Evolutionary conservation across 2,113 vertebrate species (phyloP).

Genomic region (Lampris megalopsis): DNA sequence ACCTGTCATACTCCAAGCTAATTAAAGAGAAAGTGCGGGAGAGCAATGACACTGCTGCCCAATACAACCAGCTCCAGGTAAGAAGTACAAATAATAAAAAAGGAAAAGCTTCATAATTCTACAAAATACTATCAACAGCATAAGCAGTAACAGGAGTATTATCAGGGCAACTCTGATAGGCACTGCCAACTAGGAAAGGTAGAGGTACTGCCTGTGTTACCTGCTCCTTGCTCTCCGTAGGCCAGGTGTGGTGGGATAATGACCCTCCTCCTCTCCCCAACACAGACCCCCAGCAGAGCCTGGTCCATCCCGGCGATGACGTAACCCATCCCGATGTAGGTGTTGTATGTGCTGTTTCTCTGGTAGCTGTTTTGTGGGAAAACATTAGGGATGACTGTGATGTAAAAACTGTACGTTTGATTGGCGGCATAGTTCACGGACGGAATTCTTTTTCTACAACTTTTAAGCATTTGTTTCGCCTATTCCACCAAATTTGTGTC

Average conservation of each 20-base stretch:
- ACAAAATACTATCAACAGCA: not conserved
- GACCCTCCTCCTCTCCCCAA: slow-evolving; percentile 88
- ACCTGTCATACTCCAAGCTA: no score
- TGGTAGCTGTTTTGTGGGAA: slow-evolving; percentile 85
- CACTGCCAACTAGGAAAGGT: not conserved
- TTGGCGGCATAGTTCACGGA: no score
- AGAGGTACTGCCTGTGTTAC: slow-evolving; percentile 64
- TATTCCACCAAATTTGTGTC: no score
- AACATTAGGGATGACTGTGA: not conserved
- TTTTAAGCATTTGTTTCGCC: no score
- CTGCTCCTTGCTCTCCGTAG: slow-evolving; percentile 92
- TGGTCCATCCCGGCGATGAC: slow-evolving; percentile 96
- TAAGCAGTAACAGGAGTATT: not conserved
- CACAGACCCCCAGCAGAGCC: slow-evolving; percentile 89
- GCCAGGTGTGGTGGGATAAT: slow-evolving; percentile 91
- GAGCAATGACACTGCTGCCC: no score
- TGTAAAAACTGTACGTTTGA: not conserved
- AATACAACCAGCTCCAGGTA: no score
- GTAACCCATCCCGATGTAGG: slow-evolving; percentile 95
- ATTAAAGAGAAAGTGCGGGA: no score
- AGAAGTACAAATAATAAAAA: not conserved
- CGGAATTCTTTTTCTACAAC: no score
- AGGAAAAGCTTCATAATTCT: not conserved
- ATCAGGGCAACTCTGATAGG: not conserved
- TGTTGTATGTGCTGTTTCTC: slow-evolving; percentile 94